Base-by-base conservation (phyloP, 1,140 invertebrate species). In the Venustaconcha ellipsiformis region DNA sequence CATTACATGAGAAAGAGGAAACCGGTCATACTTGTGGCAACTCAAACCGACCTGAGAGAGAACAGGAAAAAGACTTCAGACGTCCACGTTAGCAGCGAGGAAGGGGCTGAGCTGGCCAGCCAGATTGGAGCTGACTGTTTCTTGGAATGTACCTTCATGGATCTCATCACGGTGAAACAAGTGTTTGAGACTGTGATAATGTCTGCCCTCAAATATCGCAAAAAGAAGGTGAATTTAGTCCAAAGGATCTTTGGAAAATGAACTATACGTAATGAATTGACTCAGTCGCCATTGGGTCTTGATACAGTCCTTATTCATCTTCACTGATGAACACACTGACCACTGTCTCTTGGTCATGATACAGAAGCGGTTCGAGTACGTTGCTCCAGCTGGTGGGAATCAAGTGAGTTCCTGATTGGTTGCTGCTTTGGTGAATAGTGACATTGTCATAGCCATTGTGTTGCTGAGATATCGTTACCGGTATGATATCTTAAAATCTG, bases 171-270 rank as follows among this genome's bases (percentile, higher is more conserved):
- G 1, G 70, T 73, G 6, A 78, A 73, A 55, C 72, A 73, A 37
- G 70, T 74, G 67, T 73, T 78, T 70, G 70, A 78, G 59, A 65
- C 68, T 4, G 67, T 77, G 70, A 73, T 69, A 17, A 70, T 60
- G 6, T 65, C 70, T 69, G 70, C 67, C 66, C 62, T 73, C 13
- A 73, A 62, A 55, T 74, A 68, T n/a, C 68, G 72, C 14, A 78
- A 78, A 30, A 74, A 67, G 62, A 73, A 65, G 62, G 57, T 62
- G 18, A 74, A 30, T 55, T 70, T 78, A 57, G 70, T 78, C 66
- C 68, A 73, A 23, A 73, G 67, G 55, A 60, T 78, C 2, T 70
- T 78, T 26, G 70, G 70, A 26, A 73, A 78, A 66, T 73, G 70
- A 78, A 70, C 23, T 48, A 48, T 48, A 4, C 37, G 37, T 48